A percentile compares a stretch with the other conserved stretches of the same genome.
Evolutionary conservation across 2,797 vertebrate species (phyloP).

Genomic region (Tragopan temminckii): DNA sequence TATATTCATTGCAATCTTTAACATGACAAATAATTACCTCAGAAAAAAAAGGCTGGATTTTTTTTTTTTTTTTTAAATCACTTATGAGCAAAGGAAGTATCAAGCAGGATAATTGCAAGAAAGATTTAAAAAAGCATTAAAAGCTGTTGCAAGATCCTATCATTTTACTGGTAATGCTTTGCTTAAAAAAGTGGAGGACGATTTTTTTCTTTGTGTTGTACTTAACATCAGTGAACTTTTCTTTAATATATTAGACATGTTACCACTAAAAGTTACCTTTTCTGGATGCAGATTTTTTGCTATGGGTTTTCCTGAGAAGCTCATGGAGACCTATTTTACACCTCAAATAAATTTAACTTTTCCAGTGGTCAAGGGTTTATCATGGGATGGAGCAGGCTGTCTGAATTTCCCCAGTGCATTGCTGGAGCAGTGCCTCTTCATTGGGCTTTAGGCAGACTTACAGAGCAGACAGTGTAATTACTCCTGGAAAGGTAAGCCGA

Average conservation of each 20-base stretch:
- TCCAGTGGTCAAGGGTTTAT: not conserved
- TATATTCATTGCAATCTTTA: constrained; percentile 11
- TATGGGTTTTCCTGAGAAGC: not conserved
- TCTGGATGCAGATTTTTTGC: not conserved
- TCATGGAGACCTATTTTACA: not conserved
- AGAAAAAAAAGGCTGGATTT: constrained; percentile 16
- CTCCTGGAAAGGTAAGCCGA: not conserved
- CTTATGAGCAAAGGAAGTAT: constrained; percentile 1
- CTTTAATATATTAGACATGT: not conserved
- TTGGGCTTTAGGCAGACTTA: not conserved
- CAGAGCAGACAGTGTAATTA: not conserved
- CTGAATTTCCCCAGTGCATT: fast-evolving
- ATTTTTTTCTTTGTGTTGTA: constrained; percentile 1
- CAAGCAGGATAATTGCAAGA: constrained; percentile 43
- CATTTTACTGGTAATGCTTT: constrained; percentile 23
- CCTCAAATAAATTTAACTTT: not conserved
- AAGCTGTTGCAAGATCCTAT: not conserved
- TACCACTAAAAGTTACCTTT: constrained; percentile 16
- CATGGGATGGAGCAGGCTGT: not conserved
- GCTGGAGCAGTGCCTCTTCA: not conserved
- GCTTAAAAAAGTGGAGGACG: not conserved
- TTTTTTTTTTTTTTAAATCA: not conserved
- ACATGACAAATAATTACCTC: constrained; percentile 39
- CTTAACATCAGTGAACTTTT: not conserved
- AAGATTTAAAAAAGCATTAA: constrained; percentile 37